phyloP scores from a whole-genome alignment of 2,797 vertebrate genomes.

The Tamandua tetradactyla region DNA sequence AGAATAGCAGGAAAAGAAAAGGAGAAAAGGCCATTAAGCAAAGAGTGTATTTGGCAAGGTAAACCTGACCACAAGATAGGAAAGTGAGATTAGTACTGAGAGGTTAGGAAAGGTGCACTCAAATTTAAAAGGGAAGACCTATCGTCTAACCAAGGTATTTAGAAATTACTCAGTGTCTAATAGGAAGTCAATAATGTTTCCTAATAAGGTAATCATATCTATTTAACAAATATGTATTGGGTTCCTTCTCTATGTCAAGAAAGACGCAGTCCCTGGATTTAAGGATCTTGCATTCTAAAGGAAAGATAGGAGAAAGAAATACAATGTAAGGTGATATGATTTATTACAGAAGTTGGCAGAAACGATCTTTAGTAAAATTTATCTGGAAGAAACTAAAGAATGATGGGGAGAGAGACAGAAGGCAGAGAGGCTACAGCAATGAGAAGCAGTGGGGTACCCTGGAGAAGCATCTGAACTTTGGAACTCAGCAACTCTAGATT shows the following conservation, averaged over 20 bases:
- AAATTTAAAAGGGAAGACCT: neutral
- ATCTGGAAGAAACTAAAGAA: conserved; percentile 52
- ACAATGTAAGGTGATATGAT: neutral
- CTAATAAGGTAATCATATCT: conserved; percentile 1
- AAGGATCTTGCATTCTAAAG: neutral
- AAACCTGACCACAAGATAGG: neutral
- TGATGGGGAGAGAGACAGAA: conserved; percentile 40
- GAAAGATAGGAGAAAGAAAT: neutral
- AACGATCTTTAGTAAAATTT: conserved; percentile 47
- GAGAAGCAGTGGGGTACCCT: neutral
- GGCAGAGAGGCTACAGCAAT: neutral
- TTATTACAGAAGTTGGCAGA: conserved; percentile 24
- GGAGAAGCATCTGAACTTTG: conserved; percentile 10
- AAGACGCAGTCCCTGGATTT: neutral
- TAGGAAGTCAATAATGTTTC: conserved; percentile 1
- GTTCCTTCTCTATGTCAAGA: neutral
- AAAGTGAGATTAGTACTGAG: neutral
- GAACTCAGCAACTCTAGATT: neutral
- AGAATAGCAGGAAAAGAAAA: neutral
- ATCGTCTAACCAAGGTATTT: neutral
- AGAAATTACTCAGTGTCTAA: neutral
- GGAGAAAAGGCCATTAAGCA: neutral
- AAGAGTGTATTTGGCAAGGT: neutral
- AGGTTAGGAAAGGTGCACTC: neutral
- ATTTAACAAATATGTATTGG: neutral